phyloP scores from a whole-genome alignment of 2,888 invertebrate species.

The Plemyria rubiginata region DNA sequence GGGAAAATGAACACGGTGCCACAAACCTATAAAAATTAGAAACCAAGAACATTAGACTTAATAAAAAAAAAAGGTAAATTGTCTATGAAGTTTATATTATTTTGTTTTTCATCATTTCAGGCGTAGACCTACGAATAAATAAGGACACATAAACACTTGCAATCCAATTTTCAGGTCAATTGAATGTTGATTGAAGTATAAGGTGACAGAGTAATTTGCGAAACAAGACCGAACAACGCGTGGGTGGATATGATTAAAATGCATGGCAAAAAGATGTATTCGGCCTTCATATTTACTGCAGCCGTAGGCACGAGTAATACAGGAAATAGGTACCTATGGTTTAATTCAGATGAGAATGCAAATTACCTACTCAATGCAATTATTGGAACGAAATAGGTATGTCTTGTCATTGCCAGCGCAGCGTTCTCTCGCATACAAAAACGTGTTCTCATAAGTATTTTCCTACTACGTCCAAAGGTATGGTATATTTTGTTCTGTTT shows the following conservation, averaged over 20 bases:
- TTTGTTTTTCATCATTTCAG: too few species aligned
- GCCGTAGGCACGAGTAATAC: background rate
- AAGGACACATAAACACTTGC: background rate
- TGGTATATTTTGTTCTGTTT: too few species aligned
- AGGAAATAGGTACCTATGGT: background rate
- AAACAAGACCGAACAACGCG: background rate
- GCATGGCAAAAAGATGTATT: background rate
- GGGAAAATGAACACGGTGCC: too few species aligned
- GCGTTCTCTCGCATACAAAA: background rate
- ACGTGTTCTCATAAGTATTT: background rate
- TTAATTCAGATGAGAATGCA: background rate
- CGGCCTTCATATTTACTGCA: background rate
- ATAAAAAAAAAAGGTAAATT: too few species aligned
- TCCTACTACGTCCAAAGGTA: too few species aligned
- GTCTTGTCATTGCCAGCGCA: background rate
- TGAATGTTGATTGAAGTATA: background rate
- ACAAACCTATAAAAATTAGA: too few species aligned
- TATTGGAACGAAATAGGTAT: background rate
- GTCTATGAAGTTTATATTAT: too few species aligned
- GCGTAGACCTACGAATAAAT: too few species aligned
- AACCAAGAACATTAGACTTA: too few species aligned
- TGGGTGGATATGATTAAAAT: background rate
- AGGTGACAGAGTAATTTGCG: background rate
- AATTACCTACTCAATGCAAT: background rate
- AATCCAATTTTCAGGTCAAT: constrained; percentile 1